Evolutionary conservation across 35 echinoderm and acorn worm species (phyloP).

Genomic region (Hemicentrotus pulcherrimus): DNA sequence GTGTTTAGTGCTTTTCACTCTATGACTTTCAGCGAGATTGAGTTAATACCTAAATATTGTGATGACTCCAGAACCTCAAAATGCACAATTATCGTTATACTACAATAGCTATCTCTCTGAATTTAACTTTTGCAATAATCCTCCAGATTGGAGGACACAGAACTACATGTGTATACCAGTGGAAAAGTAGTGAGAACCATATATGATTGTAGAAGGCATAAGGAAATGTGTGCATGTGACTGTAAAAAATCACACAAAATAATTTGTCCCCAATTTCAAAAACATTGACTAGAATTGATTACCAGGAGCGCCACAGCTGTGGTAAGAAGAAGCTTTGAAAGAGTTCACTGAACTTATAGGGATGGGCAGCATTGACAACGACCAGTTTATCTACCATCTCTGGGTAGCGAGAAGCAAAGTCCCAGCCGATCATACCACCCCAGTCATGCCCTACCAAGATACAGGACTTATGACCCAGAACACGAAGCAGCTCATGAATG

Average conservation of each 20-base stretch:
- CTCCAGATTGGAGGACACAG: too few relatives aligned
- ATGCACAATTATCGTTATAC: too few relatives aligned
- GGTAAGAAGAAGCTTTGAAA: background rate
- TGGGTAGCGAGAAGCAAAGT: slow-evolving; percentile 53
- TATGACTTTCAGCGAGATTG: too few relatives aligned
- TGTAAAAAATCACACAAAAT: too few relatives aligned
- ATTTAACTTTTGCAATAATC: too few relatives aligned
- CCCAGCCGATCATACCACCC: slow-evolving; percentile 62
- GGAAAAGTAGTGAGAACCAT: background rate
- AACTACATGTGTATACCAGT: too few relatives aligned
- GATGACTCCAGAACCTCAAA: too few relatives aligned
- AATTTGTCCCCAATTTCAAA: too few relatives aligned
- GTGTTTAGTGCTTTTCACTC: too few relatives aligned
- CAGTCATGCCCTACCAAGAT: slow-evolving; percentile 66
- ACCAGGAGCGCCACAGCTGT: background rate
- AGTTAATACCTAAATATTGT: too few relatives aligned
- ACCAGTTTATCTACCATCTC: slow-evolving; percentile 68
- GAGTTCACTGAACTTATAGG: slow-evolving; percentile 42
- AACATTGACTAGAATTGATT: background rate
- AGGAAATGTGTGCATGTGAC: too few relatives aligned
- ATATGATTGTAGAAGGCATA: background rate
- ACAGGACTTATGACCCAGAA: slow-evolving; percentile 60
- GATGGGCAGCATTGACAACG: slow-evolving; percentile 60
- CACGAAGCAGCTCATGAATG: slow-evolving; percentile 27
- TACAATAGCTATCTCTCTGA: too few relatives aligned